A percentile compares a stretch with the other conserved stretches of the same genome.
These are phyloP conservation scores for Drosophila subsilvestris DNA, from an alignment of 2,888 invertebrate species.

Conservation along the genomic window DNA sequence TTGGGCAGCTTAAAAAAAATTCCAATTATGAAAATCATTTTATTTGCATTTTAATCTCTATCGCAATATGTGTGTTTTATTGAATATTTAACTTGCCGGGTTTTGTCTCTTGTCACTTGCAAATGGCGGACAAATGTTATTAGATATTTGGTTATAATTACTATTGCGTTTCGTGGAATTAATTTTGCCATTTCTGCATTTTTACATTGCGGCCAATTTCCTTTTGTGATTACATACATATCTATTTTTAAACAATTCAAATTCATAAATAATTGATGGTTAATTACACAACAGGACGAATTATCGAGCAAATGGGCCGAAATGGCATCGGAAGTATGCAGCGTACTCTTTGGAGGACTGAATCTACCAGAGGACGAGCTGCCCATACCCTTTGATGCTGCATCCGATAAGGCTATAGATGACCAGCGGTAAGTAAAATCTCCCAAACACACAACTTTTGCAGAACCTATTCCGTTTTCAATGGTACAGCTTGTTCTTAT, in stretches of 20 bases:
- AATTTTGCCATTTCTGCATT: constrained; percentile 23
- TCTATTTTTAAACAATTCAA: constrained; percentile 30
- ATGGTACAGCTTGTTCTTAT: constrained; percentile 39
- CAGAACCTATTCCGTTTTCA: constrained; percentile 1
- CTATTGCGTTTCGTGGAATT: constrained; percentile 23
- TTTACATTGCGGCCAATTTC: constrained; percentile 29
- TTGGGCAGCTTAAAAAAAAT: constrained; percentile 2
- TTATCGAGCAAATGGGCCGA: constrained; percentile 88
- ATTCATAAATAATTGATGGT: constrained; percentile 18
- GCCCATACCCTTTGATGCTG: constrained; percentile 93
- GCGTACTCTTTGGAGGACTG: constrained; percentile 85
- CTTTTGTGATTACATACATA: constrained; percentile 21
- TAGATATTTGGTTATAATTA: constrained; percentile 30
- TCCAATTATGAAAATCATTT: constrained; percentile 16
- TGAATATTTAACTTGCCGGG: constrained; percentile 1
- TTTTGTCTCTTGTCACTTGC: constrained; percentile 10
- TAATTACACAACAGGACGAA: constrained; percentile 77
- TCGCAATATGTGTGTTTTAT: constrained; percentile 11
- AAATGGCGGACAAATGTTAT: constrained; percentile 14
- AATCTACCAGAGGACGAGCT: constrained; percentile 84
- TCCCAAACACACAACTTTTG: no score
- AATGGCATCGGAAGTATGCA: constrained; percentile 87
- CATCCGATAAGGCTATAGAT: constrained; percentile 92
- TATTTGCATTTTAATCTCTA: constrained; percentile 18
- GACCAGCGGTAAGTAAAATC: constrained; percentile 90